Evolutionary conservation across 2,797 vertebrate species (phyloP).

Genomic region (Sebastes reedi): DNA sequence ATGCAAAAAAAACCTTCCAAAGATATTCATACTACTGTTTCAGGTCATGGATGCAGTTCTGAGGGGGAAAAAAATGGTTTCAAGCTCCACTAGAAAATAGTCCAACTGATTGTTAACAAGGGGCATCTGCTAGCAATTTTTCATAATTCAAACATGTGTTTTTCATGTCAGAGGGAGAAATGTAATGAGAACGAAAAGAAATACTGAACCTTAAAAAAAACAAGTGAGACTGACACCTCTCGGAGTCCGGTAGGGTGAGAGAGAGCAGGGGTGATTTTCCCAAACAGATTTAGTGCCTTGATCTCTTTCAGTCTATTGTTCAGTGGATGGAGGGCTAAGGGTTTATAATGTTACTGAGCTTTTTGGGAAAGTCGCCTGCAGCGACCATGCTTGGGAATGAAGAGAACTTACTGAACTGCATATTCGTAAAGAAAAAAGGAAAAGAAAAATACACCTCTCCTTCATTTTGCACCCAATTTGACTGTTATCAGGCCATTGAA

Average conservation of each 20-base stretch:
- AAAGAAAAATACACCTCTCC: background rate
- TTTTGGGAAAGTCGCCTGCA: constrained; percentile 62
- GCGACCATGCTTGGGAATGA: constrained; percentile 21
- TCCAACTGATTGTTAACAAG: background rate
- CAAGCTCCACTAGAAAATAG: background rate
- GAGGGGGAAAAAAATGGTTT: background rate
- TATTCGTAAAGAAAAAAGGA: background rate
- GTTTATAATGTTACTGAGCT: constrained; percentile 66
- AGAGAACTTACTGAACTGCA: background rate
- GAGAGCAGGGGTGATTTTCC: constrained; percentile 70
- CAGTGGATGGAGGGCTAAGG: constrained; percentile 21
- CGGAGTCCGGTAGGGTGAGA: constrained; percentile 47
- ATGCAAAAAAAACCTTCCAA: background rate
- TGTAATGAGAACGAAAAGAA: background rate
- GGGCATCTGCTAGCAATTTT: background rate
- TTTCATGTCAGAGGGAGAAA: background rate
- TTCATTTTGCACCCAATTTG: background rate
- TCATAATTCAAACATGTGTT: background rate
- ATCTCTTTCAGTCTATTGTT: constrained; percentile 61
- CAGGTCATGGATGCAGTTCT: background rate
- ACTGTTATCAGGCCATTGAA: no score
- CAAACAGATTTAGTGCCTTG: constrained; percentile 70
- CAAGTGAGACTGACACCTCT: constrained; percentile 33
- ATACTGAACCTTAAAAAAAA: constrained; percentile 5
- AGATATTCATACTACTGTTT: background rate